phyloP scores from a whole-genome alignment of 2,888 invertebrate species.

The Sesia apiformis region DNA sequence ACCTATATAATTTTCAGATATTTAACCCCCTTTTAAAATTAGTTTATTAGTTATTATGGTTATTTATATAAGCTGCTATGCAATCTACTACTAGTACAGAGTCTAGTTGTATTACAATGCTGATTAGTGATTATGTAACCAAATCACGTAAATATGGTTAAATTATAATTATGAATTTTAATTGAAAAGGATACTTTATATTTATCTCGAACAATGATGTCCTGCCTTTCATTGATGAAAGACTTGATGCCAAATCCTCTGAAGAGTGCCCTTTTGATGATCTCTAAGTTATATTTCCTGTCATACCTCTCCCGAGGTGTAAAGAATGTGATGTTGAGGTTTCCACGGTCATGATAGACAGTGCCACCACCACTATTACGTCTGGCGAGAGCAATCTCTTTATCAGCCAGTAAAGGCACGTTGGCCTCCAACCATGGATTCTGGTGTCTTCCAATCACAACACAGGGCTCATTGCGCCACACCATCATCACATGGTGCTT shows the following conservation, averaged over 20 bases:
- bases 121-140: no score
- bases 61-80: no score
- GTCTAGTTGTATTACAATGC: no score
- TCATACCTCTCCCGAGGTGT: slow-evolving; percentile 88
- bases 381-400: slow-evolving; percentile 85
- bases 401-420: slow-evolving; percentile 76
- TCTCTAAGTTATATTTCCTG: slow-evolving; percentile 89
- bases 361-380: slow-evolving; percentile 97
- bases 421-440: slow-evolving; percentile 97
- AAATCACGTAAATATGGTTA: background rate
- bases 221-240: slow-evolving; percentile 86
- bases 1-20: no score
- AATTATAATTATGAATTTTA: background rate
- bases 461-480: slow-evolving; percentile 95
- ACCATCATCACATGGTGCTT: slow-evolving; percentile 90
- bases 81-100: no score
- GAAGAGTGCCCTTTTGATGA: slow-evolving; percentile 88
- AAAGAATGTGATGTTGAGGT: slow-evolving; percentile 94
- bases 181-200: slow-evolving; percentile 79
- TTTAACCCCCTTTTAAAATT: no score
- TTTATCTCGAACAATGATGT: slow-evolving; percentile 86
- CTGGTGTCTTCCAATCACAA: slow-evolving; percentile 97
- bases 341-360: slow-evolving; percentile 96
- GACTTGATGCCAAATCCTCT: slow-evolving; percentile 87
- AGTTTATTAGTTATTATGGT: no score